These are phyloP conservation scores for Oryctolagus cuniculus DNA, from an alignment of 2,113 vertebrate genomes.

Conservation along the genomic window DNA sequence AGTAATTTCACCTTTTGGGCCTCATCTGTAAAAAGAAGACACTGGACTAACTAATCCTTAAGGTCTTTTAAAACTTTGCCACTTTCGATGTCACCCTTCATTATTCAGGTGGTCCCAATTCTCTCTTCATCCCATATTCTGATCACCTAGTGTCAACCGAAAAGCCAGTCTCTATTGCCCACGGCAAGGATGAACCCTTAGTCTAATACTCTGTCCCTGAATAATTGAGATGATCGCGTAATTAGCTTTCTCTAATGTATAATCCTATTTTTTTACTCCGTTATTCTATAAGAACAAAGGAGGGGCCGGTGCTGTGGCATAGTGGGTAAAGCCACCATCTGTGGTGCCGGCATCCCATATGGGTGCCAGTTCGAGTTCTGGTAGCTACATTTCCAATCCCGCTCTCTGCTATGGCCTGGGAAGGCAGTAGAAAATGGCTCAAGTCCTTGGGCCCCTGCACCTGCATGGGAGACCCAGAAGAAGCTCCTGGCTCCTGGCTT, in stretches of 20 bases:
- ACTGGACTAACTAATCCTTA: conserved; percentile 7
- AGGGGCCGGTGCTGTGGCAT: too few relatives aligned
- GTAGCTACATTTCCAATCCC: too few relatives aligned
- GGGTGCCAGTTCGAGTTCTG: too few relatives aligned
- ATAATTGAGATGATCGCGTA: conserved; percentile 62
- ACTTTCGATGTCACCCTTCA: conserved; percentile 9
- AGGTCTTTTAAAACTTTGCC: background rate
- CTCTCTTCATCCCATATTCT: conserved; percentile 11
- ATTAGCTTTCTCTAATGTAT: conserved; percentile 67
- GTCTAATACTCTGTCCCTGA: conserved; percentile 65
- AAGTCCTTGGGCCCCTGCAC: too few relatives aligned
- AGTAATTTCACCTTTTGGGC: background rate
- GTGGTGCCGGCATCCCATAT: too few relatives aligned
- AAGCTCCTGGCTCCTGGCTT: too few relatives aligned
- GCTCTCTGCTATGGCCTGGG: too few relatives aligned
- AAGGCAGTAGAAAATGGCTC: too few relatives aligned
- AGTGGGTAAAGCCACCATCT: too few relatives aligned
- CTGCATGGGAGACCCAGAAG: too few relatives aligned
- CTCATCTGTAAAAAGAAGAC: conserved; percentile 14
- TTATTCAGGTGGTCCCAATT: conserved; percentile 44
- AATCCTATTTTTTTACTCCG: conserved; percentile 53
- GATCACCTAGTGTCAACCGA: conserved; percentile 22
- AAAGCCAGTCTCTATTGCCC: conserved; percentile 56
- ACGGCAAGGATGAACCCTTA: conserved; percentile 63
- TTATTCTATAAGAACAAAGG: conserved; percentile 50